Base-by-base conservation (phyloP, 2,113 vertebrate species). In the Octodon degus region DNA sequence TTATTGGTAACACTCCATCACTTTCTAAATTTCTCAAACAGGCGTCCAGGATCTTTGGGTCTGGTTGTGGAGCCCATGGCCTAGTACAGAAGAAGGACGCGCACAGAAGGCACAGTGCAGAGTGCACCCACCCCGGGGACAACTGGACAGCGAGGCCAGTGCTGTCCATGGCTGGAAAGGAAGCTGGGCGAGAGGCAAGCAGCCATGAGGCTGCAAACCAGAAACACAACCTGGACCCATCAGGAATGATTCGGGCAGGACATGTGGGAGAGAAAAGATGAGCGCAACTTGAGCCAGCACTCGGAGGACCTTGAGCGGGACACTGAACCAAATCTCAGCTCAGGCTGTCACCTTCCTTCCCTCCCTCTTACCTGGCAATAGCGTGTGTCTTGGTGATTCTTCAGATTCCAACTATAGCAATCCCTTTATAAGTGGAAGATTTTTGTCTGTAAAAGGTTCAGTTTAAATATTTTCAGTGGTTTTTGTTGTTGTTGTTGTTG, bases 361-460 rank as follows among this genome's bases (percentile, higher is more conserved):
- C 70, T 32, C 3, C 76, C n/a, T 70, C 55, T 40, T 5, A 76
- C 32, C 30, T 60, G 67, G 22, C 50, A 87, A 13, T n/a, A 50
- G 43, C 63, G 24, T 13, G 20, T 4, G 14, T 4, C 25, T 65
- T 43, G 27, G 16, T 37, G 32, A 67, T 9, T 34, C 83, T 65
- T 85, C 37, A 43, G 37, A 65, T 43, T 13, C 37, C 43, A 43
- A 5, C 37, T 47, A 19, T 5, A 67, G 32, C 47, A 53, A 55
- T 70, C 22, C 30, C 62, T 93, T 83, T 80, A 74, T 88, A 62
- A 87, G 70, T 11, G 88, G 53, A 4, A 93, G 53, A 7, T 0
- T 93, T 93, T 88, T 74, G 4, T 74, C 88, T 74, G 63, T 86
- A 30, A 50, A 88, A 74, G 63, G 84, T 60, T 86, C 32, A 43